Conservation (phyloP, 2,797 vertebrate species). For the Mormyrus proboscirostris region DNA sequence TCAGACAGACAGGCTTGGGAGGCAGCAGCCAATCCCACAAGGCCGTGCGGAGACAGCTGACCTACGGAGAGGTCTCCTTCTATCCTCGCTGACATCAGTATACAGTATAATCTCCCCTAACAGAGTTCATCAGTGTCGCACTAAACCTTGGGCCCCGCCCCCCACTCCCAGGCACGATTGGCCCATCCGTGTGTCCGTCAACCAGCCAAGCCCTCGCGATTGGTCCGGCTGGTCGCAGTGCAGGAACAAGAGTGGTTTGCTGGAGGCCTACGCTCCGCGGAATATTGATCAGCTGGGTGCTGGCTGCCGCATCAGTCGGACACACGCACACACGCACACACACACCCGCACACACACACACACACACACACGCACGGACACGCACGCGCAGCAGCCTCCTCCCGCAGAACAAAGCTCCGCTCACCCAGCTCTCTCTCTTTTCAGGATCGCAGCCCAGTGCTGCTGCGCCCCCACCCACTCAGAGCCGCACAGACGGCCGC, state of each 20-base stretch:
- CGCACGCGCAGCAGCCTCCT: constrained; percentile 24
- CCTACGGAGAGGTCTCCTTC: neutral
- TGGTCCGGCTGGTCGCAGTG: neutral
- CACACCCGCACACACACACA: neutral
- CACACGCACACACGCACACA: constrained; percentile 11
- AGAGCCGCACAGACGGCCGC: neutral
- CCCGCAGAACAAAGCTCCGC: neutral
- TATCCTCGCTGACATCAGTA: neutral
- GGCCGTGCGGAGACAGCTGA: neutral
- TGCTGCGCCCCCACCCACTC: neutral
- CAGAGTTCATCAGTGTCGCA: neutral
- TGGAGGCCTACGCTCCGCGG: neutral
- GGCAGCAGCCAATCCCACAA: neutral
- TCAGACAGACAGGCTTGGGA: neutral
- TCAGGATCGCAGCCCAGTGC: neutral
- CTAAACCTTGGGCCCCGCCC: neutral
- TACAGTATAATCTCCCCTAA: neutral
- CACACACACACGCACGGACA: neutral
- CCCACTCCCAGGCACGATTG: neutral
- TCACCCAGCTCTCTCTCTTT: neutral
- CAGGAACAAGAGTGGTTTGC: neutral
- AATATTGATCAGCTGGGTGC: constrained; percentile 9
- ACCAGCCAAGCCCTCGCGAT: neutral
- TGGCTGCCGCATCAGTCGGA: neutral
- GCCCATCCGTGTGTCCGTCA: neutral